Base-by-base conservation (phyloP, 2,888 invertebrate species). In the Nasonia oneida region DNA sequence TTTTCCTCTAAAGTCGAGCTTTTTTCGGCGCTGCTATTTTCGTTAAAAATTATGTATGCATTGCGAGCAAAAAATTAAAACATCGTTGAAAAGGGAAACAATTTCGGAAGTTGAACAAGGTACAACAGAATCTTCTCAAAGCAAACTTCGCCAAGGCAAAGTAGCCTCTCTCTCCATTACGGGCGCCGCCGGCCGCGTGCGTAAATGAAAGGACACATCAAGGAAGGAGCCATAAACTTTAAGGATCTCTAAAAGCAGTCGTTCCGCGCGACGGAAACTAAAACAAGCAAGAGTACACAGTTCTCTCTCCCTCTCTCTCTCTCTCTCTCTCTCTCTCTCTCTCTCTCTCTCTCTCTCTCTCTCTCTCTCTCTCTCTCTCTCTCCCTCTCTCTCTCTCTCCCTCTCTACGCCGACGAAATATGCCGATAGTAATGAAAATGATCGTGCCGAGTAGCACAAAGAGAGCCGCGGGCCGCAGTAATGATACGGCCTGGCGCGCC, bases 401-500 rank as follows among this genome's bases (percentile, higher is more conserved):
- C 64, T 23, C 64, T 64, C 64, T 5, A 39, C 71, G 53, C 23
- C 61, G 39, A 78, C 74, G 80, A 79, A 85, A 87, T 87, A 88
- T 70, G 81, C 90, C 89, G 90, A 91, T 91, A 91, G 91, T 90
- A 90, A 90, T 90, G 91, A 91, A 91, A 91, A 85, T 85, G 85
- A 85, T 91, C 91, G 90, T 90, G 90, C 88, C 86, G 88, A 79
- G 74, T 75, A 89, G 89, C 88, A 90, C 90, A 91, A 91, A 91
- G 91, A 91, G 89, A 87, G 90, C 92, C 91, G 91, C 91, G 88
- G 89, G 89, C 89, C 88, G 88, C 89, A 89, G 91, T 92, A 92
- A 92, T 92, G 91, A 91, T 91, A 91, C 90, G 90, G 91, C 75
- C 53, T 57, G 81, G 15, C 70, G 57, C 74, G 79, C 79, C 85